Evolutionary conservation across 1,140 invertebrate species (phyloP), one percentile per base, ranked within the genome.

Genomic region (Cydia strobilella): DNA sequence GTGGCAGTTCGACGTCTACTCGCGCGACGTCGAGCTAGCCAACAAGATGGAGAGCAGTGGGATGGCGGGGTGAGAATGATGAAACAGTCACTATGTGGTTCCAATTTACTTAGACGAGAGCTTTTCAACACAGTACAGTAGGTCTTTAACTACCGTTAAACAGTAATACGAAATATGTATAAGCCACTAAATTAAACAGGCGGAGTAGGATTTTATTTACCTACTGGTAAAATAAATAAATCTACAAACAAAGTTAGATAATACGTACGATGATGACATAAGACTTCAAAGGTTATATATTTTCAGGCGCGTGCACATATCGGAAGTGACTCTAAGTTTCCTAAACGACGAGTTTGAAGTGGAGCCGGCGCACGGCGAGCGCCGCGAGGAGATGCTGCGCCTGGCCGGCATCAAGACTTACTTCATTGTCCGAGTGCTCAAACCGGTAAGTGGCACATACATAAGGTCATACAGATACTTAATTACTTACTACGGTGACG

Each of bases 1-100:
- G 87, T 99, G 98, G 98, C 98, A 99, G 93, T 99, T 99, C 93
- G 99, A 99, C 86, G 98, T 99, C 39, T 99, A 99, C 90, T 98
- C 97, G 75, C 97, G 99, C 86, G 99, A 99, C 88, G 99, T 99
- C 5, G 98, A 98, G 84, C 93, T 99, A 59, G 99, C 99, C 10
- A 99, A 99, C 90, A 99, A 99, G 93, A 99, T 99, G 98, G 99
- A 99, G 93, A 98, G 97, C 88, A 97, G 97, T 76, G 99, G 99
- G 48, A 96, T 97, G 90, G 97, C 98, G 3, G 98, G 98, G 98
- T 99, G 94, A 94, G 95, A 3, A 15, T 4, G 15, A 13, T 15
- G 7, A 10, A 48, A 5, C 45, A 15, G 45, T 15, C 45, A 48
- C 12, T 15, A 48, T 31, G 35, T 39, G 7, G 7, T 39, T 39